phyloP scores from a whole-genome alignment of 1,140 invertebrate genomes.

The Halesus radiatus region DNA sequence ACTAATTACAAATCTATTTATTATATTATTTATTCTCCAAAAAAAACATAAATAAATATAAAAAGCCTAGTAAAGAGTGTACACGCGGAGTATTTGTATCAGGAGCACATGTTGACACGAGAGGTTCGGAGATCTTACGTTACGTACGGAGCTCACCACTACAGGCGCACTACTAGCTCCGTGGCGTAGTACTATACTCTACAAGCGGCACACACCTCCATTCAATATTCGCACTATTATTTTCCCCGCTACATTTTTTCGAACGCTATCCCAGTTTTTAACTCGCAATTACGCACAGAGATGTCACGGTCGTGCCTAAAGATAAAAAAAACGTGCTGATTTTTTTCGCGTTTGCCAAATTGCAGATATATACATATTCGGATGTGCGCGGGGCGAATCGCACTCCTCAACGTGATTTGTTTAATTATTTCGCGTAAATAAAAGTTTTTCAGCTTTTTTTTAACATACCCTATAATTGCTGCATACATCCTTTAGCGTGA shows the following conservation, averaged over 20 bases:
- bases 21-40: neutral
- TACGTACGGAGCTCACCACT: slow-evolving; percentile 30
- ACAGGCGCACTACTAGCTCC: neutral
- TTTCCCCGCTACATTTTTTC: slow-evolving; percentile 35
- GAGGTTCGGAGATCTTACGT: slow-evolving; percentile 37
- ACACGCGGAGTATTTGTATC: neutral
- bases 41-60: neutral
- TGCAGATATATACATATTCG: slow-evolving; percentile 31
- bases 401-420: slow-evolving; percentile 7
- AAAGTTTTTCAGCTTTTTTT: neutral
- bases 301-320: slow-evolving; percentile 28
- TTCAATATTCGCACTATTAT: slow-evolving; percentile 40
- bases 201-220: slow-evolving; percentile 28
- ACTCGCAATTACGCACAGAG: slow-evolving; percentile 37
- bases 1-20: neutral
- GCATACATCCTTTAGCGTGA: too few relatives aligned
- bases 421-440: too few relatives aligned
- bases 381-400: slow-evolving; percentile 27
- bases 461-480: too few relatives aligned
- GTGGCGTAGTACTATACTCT: slow-evolving; percentile 36
- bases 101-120: slow-evolving; percentile 37
- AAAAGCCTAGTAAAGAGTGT: neutral
- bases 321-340: slow-evolving; percentile 23
- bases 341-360: slow-evolving; percentile 25
- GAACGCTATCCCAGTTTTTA: slow-evolving; percentile 41